Base-by-base conservation (phyloP, 2,888 invertebrate species). In the Leucozona laternaria region DNA sequence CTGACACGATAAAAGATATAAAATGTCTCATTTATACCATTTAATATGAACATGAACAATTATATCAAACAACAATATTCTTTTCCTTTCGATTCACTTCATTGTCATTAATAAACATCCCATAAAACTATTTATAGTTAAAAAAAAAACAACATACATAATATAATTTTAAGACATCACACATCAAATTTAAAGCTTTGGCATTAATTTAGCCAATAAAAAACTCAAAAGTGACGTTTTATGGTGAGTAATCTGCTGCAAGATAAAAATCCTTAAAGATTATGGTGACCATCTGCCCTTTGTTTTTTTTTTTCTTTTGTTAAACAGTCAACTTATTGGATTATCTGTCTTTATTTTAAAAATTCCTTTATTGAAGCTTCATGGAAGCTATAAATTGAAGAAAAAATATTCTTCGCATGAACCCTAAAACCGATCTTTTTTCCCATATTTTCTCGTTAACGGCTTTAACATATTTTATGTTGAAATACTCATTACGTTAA, bases 161-260 rank as follows among this genome's bases (percentile, higher is more conserved):
- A 48, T 7, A 72, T 82, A 68, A 13, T 22, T 40, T 60, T 15
- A 34, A 31, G 7, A 20, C 17, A 71, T 55, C 55, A 20, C 34
- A 58, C 58, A 58, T 28, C 40, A 58, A 58, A 45, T 17, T 72
- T 13, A 28, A 64, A 57, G 45, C 45, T 64, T 73, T 22, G 25
- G 57, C 77, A 77, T 66, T 45, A 68, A 73, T 70, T 83, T 62
- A 37, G 53, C 28, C 40, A 60, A 45, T 55, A 70, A 58, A 58
- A 60, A 28, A 37, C 22, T 62, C 8, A 40, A 53, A 73, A 73
- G 17, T 31, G 22, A 15, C 22, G 25, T 25, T 53, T 53, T 25
- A 15, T 2, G 25, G 25, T n/a, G 53, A 53, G 53, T 22, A 43
- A 45, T 45, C 34, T 8, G 45, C 2, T 20, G 58, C 28, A 20